Base-by-base conservation (phyloP, 2,113 vertebrate species). In the Terrapene triunguis region DNA sequence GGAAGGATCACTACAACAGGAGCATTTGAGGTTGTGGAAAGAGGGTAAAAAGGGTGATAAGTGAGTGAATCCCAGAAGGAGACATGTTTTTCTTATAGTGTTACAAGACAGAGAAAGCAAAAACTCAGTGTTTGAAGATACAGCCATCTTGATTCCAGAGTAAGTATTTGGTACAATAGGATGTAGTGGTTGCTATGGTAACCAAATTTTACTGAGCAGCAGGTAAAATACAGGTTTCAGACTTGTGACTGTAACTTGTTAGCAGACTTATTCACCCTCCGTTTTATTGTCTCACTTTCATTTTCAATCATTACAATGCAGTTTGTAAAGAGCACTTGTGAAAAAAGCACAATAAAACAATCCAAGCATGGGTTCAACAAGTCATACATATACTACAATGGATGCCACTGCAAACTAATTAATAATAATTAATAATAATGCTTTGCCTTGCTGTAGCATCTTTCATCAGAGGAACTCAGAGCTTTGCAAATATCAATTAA, bases 401-500 rank as follows among this genome's bases (percentile, higher is more conserved):
- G 89, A 94, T 97, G 96, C 32, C 87, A 50, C 76, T n/a, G 80
- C 92, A 97, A 96, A 76, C 55, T 96, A 97, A 97, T 97, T 92
- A 97, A 86, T 94, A 87, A 94, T 91, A 81, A 87, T 89, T 80
- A 92, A 90, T 50, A 88, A 29, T 5, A 83, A 5, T 0, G 12
- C 48, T 87, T 93, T 94, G 14, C 17, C 69, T 51, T 95, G 53
- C 69, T 82, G 14, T 92, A 48, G 24, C 44, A 93, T 92, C 48
- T 96, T 96, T 97, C 84, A 96, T 97, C 85, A 86, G 69, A 96
- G 84, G 84, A 89, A 81, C 82, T 95, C n/a, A 59, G 76, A 87
- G 81, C 81, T 96, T 91, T 94, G 50, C 65, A 96, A 96, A 94
- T 90, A 90, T 96, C 96, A 97, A 95, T 98, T 96, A 96, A 93